Percentiles rank a stretch among this genome's conserved stretches.
Evolutionary conservation across 2,113 vertebrate species (phyloP).

Genomic region (Ornithorhynchus anatinus): DNA sequence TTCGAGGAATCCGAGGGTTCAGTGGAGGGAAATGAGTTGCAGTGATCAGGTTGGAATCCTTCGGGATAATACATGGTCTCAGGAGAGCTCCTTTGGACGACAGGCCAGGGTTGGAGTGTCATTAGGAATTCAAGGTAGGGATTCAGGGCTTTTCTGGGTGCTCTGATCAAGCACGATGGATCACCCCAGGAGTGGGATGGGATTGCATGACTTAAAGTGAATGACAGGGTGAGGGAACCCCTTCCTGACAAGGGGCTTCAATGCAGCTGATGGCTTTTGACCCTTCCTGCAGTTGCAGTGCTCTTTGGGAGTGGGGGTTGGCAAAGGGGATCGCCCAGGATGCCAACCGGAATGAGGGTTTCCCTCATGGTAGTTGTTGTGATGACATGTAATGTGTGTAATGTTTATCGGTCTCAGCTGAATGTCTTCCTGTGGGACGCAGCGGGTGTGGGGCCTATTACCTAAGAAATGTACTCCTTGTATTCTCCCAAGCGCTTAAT

Average conservation of each 20-base stretch:
- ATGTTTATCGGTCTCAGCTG: slow-evolving; percentile 38
- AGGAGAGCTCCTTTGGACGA: slow-evolving; percentile 7
- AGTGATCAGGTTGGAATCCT: not conserved
- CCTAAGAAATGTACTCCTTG: too few species aligned
- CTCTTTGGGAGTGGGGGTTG: not conserved
- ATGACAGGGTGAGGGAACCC: not conserved
- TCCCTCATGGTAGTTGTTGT: slow-evolving; percentile 16
- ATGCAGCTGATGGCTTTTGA: not conserved
- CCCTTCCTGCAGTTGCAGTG: too few species aligned
- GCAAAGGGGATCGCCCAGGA: slow-evolving; percentile 6
- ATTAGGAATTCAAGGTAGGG: not conserved
- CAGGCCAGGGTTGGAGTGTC: not conserved
- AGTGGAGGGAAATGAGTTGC: not conserved
- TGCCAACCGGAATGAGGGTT: slow-evolving; percentile 23
- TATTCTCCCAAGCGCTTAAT: too few species aligned
- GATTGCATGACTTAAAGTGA: not conserved
- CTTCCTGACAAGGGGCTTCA: not conserved
- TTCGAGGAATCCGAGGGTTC: too few species aligned
- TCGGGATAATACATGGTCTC: slow-evolving; percentile 9
- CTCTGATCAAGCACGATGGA: not conserved
- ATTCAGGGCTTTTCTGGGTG: not conserved
- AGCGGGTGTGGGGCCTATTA: slow-evolving; percentile 15
- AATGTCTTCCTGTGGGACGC: slow-evolving; percentile 40
- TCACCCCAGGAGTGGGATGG: not conserved
- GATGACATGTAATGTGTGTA: slow-evolving; percentile 33